A percentile compares a stretch with the other conserved stretches of the same genome.
phyloP scores from a whole-genome alignment of 2,888 invertebrate genomes.

The Nomada ruficornis region DNA sequence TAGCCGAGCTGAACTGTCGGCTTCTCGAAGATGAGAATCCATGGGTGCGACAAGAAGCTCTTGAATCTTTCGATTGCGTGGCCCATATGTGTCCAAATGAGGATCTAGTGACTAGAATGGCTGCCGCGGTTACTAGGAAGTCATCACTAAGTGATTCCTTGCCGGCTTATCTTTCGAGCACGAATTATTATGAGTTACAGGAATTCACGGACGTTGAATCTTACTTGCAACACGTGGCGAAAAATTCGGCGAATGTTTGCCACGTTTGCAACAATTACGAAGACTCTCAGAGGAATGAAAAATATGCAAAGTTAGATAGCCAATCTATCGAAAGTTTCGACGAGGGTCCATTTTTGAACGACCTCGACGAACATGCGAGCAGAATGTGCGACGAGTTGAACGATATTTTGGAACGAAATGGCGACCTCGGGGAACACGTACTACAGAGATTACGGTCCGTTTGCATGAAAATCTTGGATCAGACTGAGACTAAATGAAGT shows the following conservation, averaged over 20 bases:
- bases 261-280: slow-evolving; percentile 50
- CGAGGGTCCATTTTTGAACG: neutral
- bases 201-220: slow-evolving; percentile 61
- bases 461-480: slow-evolving; percentile 34
- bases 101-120: slow-evolving; percentile 73
- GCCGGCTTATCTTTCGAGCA: slow-evolving; percentile 74
- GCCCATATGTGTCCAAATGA: slow-evolving; percentile 73
- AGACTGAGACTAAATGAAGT: neutral
- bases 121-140: slow-evolving; percentile 66
- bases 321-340: neutral
- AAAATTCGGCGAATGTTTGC: neutral
- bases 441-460: slow-evolving; percentile 32
- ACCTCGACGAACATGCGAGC: slow-evolving; percentile 65
- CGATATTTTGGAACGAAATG: slow-evolving; percentile 58
- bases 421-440: slow-evolving; percentile 53
- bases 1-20: slow-evolving; percentile 73
- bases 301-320: slow-evolving; percentile 63
- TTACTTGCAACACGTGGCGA: slow-evolving; percentile 66
- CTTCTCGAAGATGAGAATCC: slow-evolving; percentile 74
- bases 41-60: slow-evolving; percentile 77
- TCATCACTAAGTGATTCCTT: slow-evolving; percentile 69
- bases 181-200: slow-evolving; percentile 52
- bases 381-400: slow-evolving; percentile 73
- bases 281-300: slow-evolving; percentile 68
- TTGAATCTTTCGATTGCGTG: slow-evolving; percentile 78